phyloP scores from a whole-genome alignment of 2,113 vertebrate species.

The Callorhinus ursinus region DNA sequence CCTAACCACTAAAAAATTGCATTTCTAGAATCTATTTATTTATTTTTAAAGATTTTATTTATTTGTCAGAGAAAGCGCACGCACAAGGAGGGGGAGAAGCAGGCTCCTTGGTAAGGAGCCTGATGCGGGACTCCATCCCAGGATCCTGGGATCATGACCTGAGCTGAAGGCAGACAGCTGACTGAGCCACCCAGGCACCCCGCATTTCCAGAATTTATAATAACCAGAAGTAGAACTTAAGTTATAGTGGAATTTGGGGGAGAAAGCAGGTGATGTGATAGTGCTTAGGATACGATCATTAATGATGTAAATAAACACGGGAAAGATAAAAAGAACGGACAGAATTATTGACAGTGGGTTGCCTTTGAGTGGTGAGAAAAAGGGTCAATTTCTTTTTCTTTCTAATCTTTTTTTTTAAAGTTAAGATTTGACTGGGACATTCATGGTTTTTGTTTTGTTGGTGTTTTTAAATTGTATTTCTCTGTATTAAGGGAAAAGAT shows the following conservation, averaged over 20 bases:
- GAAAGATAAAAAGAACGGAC: background rate
- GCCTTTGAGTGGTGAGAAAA: background rate
- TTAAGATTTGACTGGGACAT: background rate
- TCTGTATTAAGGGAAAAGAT: background rate
- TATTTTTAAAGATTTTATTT: no score
- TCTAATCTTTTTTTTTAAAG: slow-evolving; percentile 15
- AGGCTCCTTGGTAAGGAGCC: no score
- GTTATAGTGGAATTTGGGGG: background rate
- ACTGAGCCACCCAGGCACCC: no score
- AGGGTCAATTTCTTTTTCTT: background rate
- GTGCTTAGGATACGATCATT: background rate
- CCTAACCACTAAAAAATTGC: background rate
- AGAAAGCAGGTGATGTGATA: background rate
- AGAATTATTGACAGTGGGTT: background rate
- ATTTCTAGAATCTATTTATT: background rate
- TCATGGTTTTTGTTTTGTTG: background rate
- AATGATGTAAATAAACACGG: background rate
- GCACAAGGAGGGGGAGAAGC: no score
- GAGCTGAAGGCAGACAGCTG: no score
- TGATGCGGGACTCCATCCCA: no score
- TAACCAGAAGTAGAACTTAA: background rate
- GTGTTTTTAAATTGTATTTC: background rate
- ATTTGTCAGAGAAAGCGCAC: no score
- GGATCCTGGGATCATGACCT: no score
- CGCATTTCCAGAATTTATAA: slow-evolving; percentile 14